Conservation (phyloP, 1,140 invertebrate genomes). For the Cydia fagiglandana region DNA sequence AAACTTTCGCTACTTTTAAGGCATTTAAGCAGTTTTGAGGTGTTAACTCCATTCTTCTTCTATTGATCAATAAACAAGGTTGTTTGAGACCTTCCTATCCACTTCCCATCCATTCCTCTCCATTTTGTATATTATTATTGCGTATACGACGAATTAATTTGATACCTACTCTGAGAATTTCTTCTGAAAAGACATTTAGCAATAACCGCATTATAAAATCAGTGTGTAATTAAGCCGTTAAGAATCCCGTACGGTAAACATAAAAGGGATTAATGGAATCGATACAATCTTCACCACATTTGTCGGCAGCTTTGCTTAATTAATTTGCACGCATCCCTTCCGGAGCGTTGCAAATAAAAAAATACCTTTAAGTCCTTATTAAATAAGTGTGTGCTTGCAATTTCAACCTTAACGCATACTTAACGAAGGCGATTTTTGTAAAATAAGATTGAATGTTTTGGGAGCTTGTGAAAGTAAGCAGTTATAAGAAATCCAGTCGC, state of each 20-base stretch:
- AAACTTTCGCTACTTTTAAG: too few relatives aligned
- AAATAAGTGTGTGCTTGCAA: not conserved
- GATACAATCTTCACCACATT: not conserved
- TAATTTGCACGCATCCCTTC: conserved; percentile 4
- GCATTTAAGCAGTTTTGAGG: too few relatives aligned
- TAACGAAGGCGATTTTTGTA: not conserved
- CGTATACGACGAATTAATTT: too few relatives aligned
- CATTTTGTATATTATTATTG: too few relatives aligned
- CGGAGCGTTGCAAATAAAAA: not conserved
- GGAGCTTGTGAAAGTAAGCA: not conserved
- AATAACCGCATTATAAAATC: not conserved
- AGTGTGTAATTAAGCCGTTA: not conserved
- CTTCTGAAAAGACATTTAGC: too few relatives aligned
- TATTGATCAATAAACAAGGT: too few relatives aligned
- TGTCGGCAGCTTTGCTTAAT: not conserved
- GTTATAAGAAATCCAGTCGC: not conserved
- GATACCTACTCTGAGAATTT: too few relatives aligned
- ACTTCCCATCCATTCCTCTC: too few relatives aligned
- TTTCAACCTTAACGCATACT: not conserved
- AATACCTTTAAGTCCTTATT: not conserved
- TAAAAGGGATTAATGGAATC: not conserved
- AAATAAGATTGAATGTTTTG: not conserved
- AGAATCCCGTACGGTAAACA: not conserved
- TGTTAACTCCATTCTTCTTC: too few relatives aligned
- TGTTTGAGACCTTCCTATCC: too few relatives aligned